Evolutionary conservation across 2,888 invertebrate genomes (phyloP).

Genomic region (Perizoma affinitatum): DNA sequence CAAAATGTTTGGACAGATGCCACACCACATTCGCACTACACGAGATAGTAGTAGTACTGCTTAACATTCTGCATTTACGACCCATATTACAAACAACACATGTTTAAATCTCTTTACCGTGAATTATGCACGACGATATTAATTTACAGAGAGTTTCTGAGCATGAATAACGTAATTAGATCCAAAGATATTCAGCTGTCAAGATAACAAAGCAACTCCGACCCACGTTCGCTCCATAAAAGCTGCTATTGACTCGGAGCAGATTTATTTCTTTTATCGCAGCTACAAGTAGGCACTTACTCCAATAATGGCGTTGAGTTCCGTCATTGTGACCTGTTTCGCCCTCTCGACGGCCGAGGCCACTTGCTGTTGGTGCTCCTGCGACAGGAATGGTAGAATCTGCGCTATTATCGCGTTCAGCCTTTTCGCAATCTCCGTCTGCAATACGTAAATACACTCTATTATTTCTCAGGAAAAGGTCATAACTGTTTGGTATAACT

Average conservation of each 20-base stretch:
- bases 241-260: slow-evolving; percentile 37
- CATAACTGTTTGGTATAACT: slow-evolving; percentile 25
- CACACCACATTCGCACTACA: slow-evolving; percentile 41
- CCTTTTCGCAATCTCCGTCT: slow-evolving; percentile 98
- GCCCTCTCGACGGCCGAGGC: slow-evolving; percentile 96
- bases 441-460: slow-evolving; percentile 67
- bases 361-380: slow-evolving; percentile 96
- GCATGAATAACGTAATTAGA: slow-evolving; percentile 33
- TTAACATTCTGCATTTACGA: slow-evolving; percentile 58
- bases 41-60: slow-evolving; percentile 34
- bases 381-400: slow-evolving; percentile 95
- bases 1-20: slow-evolving; percentile 66
- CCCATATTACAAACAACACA: slow-evolving; percentile 63
- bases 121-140: slow-evolving; percentile 56
- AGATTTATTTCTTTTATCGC: slow-evolving; percentile 40
- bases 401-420: slow-evolving; percentile 96
- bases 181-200: slow-evolving; percentile 36
- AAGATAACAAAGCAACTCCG: slow-evolving; percentile 36
- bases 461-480: slow-evolving; percentile 39
- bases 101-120: slow-evolving; percentile 61
- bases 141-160: slow-evolving; percentile 49
- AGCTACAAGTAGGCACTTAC: slow-evolving; percentile 83
- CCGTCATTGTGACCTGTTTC: slow-evolving; percentile 97
- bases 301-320: slow-evolving; percentile 96
- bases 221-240: slow-evolving; percentile 40